These are phyloP conservation scores for Athripsodes cinereus DNA, from an alignment of 2,888 invertebrate species.

Conservation along the genomic window DNA sequence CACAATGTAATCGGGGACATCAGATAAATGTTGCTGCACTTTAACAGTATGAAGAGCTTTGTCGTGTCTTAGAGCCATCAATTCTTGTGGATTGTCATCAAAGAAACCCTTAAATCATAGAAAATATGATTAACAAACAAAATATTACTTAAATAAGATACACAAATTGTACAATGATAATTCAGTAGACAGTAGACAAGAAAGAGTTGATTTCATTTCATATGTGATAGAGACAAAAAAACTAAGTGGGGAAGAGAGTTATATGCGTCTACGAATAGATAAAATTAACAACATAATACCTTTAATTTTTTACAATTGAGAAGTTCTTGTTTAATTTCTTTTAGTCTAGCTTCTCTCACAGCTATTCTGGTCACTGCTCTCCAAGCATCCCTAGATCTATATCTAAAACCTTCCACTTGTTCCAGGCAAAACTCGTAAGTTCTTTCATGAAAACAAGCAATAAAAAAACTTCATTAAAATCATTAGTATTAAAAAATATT, in stretches of 20 bases:
- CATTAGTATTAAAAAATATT: neutral
- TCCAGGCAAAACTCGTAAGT: constrained; percentile 92
- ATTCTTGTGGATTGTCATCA: constrained; percentile 84
- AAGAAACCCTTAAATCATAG: constrained; percentile 67
- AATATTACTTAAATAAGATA: constrained; percentile 6
- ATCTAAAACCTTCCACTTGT: constrained; percentile 93
- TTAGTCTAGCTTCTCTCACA: constrained; percentile 87
- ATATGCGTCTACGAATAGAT: no score
- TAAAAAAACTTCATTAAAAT: neutral
- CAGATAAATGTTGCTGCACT: constrained; percentile 75
- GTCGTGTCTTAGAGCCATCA: constrained; percentile 78
- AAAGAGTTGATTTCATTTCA: neutral
- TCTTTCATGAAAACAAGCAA: constrained; percentile 41
- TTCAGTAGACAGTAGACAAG: neutral
- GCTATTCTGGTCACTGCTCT: constrained; percentile 89
- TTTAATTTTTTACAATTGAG: constrained; percentile 88
- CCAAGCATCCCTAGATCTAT: constrained; percentile 93
- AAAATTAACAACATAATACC: no score
- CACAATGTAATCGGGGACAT: constrained; percentile 90
- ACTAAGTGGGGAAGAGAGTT: no score
- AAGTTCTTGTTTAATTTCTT: constrained; percentile 93
- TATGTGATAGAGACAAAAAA: neutral
- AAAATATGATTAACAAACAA: neutral
- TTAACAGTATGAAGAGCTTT: constrained; percentile 80
- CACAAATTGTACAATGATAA: neutral